Evolutionary conservation across 2,888 invertebrate genomes (phyloP).

Genomic region (Toxonevra muliebris): DNA sequence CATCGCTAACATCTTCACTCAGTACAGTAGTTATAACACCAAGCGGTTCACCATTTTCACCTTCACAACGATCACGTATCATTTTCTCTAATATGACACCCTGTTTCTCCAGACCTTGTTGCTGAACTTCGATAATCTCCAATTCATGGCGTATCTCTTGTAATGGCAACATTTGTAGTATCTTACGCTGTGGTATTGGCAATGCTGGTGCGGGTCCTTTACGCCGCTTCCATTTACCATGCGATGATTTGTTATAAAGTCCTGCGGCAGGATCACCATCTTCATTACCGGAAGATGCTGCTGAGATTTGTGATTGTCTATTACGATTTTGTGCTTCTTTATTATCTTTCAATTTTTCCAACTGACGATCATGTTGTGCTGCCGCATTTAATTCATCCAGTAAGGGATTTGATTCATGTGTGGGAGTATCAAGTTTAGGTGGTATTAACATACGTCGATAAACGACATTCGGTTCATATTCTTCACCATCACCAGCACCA

Average conservation of each 20-base stretch:
- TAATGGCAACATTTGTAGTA: conserved; percentile 70
- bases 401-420: conserved; percentile 42
- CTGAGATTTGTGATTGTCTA: conserved; percentile 63
- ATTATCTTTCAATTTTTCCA: conserved; percentile 69
- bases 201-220: conserved; percentile 86
- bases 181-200: conserved; percentile 76
- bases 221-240: conserved; percentile 77
- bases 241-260: conserved; percentile 70
- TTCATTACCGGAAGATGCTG: conserved; percentile 47
- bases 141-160: conserved; percentile 76
- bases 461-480: conserved; percentile 51
- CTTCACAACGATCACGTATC: conserved; percentile 85
- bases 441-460: conserved; percentile 56
- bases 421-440: conserved; percentile 48
- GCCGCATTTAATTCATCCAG: conserved; percentile 39
- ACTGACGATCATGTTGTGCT: conserved; percentile 56
- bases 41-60: conserved; percentile 56
- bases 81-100: conserved; percentile 90
- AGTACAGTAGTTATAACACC: conserved; percentile 9
- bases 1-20: conserved; percentile 27
- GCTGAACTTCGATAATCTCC: conserved; percentile 85
- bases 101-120: conserved; percentile 87
- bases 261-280: conserved; percentile 46
- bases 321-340: conserved; percentile 72
- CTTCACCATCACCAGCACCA: conserved; percentile 10